These are phyloP conservation scores for Nesidiocoris tenuis DNA, from an alignment of 2,888 invertebrate genomes.

Conservation along the genomic window DNA sequence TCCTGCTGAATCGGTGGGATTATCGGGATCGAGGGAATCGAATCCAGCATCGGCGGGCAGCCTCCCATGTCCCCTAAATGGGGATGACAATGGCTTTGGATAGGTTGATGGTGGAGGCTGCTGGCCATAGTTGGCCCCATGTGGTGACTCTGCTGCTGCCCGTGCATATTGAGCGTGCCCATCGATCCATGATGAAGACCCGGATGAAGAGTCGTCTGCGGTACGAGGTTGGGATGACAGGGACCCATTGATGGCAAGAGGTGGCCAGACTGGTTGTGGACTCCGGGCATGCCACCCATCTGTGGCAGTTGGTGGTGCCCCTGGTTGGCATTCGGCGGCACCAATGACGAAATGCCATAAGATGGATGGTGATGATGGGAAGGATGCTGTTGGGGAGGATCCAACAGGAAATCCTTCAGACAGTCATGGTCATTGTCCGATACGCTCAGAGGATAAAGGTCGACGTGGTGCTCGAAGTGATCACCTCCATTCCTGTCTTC, in stretches of 20 bases:
- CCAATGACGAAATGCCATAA: conserved; percentile 23
- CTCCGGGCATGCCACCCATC: conserved; percentile 7
- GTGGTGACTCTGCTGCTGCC: background rate
- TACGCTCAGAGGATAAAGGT: conserved; percentile 50
- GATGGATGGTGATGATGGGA: conserved; percentile 39
- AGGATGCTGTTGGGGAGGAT: conserved; percentile 43
- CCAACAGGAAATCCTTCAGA: conserved; percentile 52
- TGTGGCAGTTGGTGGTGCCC: background rate
- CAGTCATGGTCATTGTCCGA: conserved; percentile 52
- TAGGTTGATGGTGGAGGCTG: background rate
- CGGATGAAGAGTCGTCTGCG: background rate
- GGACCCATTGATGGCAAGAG: background rate
- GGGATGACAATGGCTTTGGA: background rate
- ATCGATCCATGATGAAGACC: background rate
- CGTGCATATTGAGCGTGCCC: background rate
- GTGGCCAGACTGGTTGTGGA: background rate
- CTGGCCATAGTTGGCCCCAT: background rate
- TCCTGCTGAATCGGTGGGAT: conserved; percentile 32
- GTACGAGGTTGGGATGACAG: background rate
- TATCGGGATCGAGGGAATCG: conserved; percentile 33
- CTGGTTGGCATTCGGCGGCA: background rate
- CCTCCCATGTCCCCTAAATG: background rate
- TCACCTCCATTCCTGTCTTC: conserved; percentile 52
- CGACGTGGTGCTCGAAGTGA: conserved; percentile 52
- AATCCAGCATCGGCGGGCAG: conserved; percentile 10